Evolutionary conservation across 2,113 vertebrate genomes (phyloP), one percentile per base, ranked within the genome.

Genomic region (Pangasianodon gigas): DNA sequence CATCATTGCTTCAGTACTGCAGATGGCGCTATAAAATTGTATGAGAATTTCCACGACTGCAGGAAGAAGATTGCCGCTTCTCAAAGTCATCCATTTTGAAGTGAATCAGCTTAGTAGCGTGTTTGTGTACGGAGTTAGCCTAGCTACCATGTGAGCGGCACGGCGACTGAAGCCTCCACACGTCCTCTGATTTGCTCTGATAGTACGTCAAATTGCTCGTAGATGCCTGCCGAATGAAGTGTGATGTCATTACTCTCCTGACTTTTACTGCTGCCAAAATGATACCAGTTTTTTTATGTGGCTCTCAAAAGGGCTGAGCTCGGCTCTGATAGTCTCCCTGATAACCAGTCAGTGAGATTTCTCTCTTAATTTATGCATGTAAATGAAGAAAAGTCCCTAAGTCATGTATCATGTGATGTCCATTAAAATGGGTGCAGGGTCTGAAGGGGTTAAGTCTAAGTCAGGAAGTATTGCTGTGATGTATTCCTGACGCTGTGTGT

Each of bases 401-500:
- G 41, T 32, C 32, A 74, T 74, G 32, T 6, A n/a, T 69, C 32
- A 18, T 71, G 14, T 41, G 32, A 41, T 74, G 3, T 2, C 5
- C 16, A 41, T 18, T 0, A 71, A 71, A 71, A 71, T 71, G 69
- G 14, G 18, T 9, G 16, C n/a, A 71, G 32, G 37, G 69, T 77
- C 9, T 46, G 41, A 11, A 21, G 6, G 46, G 46, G 46, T 37
- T 37, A 37, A 37, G 74, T 51, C 10, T 51, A 80, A 51, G 14
- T 52, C 26, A 81, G 11, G 29, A 52, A n/a, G 14, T 4, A 6
- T n/a, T 80, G 48, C 48, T 80, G 4, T 6, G 48, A 32, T 54
- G 48, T 32, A 29, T 80, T 32, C 6, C 48, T 54, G 48, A 18
- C 19, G 13, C 0, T 91, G 94, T 60, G 46, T 86, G 67, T 89